These are phyloP conservation scores for Gobionotothen gibberifrons DNA, from an alignment of 2,797 vertebrate genomes.

Conservation along the genomic window DNA sequence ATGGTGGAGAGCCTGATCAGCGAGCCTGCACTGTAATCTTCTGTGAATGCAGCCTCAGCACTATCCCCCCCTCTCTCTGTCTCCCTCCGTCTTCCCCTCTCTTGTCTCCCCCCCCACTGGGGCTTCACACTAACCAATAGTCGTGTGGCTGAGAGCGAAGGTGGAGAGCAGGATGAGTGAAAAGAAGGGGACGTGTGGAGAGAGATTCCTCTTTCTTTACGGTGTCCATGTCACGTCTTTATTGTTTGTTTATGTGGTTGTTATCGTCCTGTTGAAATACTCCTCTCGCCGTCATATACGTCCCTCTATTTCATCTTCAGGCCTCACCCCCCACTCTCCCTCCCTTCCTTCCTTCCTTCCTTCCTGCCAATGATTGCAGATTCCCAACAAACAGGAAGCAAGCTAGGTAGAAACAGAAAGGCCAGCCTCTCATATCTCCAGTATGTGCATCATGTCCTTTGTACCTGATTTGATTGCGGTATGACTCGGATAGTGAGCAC, in stretches of 20 bases:
- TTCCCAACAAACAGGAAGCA: slow-evolving; percentile 38
- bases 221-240: slow-evolving; percentile 43
- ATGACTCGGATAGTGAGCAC: neutral
- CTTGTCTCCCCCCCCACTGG: slow-evolving; percentile 49
- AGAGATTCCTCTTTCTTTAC: slow-evolving; percentile 14
- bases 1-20: slow-evolving; percentile 71
- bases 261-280: slow-evolving; percentile 52
- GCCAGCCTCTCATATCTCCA: slow-evolving; percentile 19
- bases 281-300: slow-evolving; percentile 23
- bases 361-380: slow-evolving; percentile 21
- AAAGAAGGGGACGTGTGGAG: slow-evolving; percentile 24
- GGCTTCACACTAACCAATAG: slow-evolving; percentile 66
- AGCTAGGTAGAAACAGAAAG: slow-evolving; percentile 38
- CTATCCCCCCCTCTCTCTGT: slow-evolving; percentile 73
- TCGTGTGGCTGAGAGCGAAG: slow-evolving; percentile 50
- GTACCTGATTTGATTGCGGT: neutral
- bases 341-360: neutral
- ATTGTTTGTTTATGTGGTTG: slow-evolving; percentile 61
- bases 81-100: slow-evolving; percentile 67
- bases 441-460: neutral
- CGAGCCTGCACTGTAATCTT: slow-evolving; percentile 73
- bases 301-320: slow-evolving; percentile 31
- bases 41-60: slow-evolving; percentile 81
- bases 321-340: neutral
- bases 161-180: slow-evolving; percentile 49